Base-by-base conservation (phyloP, 2,113 vertebrate species). In the Centropus bengalensis region DNA sequence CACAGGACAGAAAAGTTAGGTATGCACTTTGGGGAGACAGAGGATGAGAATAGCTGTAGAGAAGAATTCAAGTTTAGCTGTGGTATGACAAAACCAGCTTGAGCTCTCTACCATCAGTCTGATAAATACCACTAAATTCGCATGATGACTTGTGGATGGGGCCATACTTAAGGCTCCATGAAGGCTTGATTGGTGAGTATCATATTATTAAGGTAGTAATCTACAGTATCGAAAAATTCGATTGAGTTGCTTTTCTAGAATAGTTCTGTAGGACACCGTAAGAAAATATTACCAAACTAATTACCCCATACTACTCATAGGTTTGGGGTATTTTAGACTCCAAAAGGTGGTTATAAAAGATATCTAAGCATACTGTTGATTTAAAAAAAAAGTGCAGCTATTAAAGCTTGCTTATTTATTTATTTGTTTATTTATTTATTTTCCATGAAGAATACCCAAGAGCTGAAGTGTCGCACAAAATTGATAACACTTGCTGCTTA, bases 401-500 rank as follows among this genome's bases (percentile, higher is more conserved):
- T 78, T 27, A 55, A 55, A 32, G 1, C 0, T 42, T 75, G 24
- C 40, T 58, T 0, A 21, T 86, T 92, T 2, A 63, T 82, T 58
- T 0, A 21, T 86, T 92, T 2, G 58, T 78, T 56, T 52, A 32
- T 68, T 76, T 22, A n/a, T 67, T 45, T 47, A 47, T 26, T 68
- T 12, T 6, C 22, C 4, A 23, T 38, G 22, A 77, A 67, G 38
- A 55, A 26, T 83, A 21, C 24, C 30, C 27, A 82, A 63, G 23
- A 10, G 10, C 40, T 60, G 16, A 63, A 64, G 17, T 44, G 45
- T 69, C 62, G 84, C 49, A 13, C 4, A 68, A 73, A 96, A 82
- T 85, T 87, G 74, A 82, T 89, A 93, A 84, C 16, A 10, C 12
- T 77, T 88, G 28, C 66, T 91, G 27, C 52, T 92, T 78, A 49